These are phyloP conservation scores for Cetonia aurata DNA, from an alignment of 2,888 invertebrate genomes.

Conservation along the genomic window DNA sequence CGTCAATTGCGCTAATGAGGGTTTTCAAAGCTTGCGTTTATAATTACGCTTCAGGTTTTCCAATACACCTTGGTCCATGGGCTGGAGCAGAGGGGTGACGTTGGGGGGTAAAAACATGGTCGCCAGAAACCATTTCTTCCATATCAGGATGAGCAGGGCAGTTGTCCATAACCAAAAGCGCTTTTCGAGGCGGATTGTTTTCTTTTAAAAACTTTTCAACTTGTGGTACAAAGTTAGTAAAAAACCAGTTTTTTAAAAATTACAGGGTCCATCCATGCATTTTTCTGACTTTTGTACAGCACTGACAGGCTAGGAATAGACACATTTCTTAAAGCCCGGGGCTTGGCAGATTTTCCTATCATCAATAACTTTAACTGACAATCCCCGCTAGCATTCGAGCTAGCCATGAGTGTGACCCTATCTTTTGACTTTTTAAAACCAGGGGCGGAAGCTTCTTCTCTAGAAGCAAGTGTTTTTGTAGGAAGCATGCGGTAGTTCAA, in stretches of 20 bases:
- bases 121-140: slow-evolving; percentile 17
- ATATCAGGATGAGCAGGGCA: slow-evolving; percentile 10
- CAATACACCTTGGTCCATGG: slow-evolving; percentile 55
- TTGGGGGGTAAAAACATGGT: slow-evolving; percentile 36
- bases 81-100: slow-evolving; percentile 53
- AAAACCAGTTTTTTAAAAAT: slow-evolving; percentile 38
- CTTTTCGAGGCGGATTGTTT: slow-evolving; percentile 34
- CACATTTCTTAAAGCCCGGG: slow-evolving; percentile 50
- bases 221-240: slow-evolving; percentile 41
- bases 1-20: slow-evolving; percentile 1
- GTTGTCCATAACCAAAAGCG: slow-evolving; percentile 31
- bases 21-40: slow-evolving; percentile 2
- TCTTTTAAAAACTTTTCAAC: slow-evolving; percentile 34
- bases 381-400: slow-evolving; percentile 51
- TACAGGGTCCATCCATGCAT: slow-evolving; percentile 34
- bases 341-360: slow-evolving; percentile 51
- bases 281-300: slow-evolving; percentile 41
- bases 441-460: slow-evolving; percentile 46
- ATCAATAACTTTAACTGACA: slow-evolving; percentile 49
- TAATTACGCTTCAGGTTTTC: slow-evolving; percentile 54
- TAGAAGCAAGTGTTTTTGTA: slow-evolving; percentile 49
- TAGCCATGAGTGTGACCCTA: slow-evolving; percentile 50
- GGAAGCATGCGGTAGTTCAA: slow-evolving; percentile 52
- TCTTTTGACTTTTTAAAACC: slow-evolving; percentile 51
- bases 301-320: slow-evolving; percentile 48